phyloP scores from a whole-genome alignment of 2,888 invertebrate genomes.

The Drosophila longiperda region DNA sequence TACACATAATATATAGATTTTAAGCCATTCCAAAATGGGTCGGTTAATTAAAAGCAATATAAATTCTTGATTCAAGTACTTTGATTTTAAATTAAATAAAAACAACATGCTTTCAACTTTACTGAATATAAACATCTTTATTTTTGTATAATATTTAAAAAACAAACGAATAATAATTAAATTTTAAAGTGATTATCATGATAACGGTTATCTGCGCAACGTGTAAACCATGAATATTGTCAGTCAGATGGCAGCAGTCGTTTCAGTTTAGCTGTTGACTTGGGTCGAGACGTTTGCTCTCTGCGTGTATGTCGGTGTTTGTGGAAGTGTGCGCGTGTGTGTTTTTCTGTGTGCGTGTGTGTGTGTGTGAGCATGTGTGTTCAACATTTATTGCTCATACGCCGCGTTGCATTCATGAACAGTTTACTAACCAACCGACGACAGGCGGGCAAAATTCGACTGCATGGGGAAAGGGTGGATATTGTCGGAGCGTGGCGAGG shows the following conservation, averaged over 20 bases:
- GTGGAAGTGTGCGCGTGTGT: neutral
- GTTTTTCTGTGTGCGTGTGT: neutral
- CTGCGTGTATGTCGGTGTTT: neutral
- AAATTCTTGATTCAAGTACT: neutral
- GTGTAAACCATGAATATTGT: constrained; percentile 27
- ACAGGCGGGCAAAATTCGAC: constrained; percentile 38
- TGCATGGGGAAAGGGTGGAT: neutral
- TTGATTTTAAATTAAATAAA: neutral
- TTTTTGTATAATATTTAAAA: neutral
- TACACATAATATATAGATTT: neutral
- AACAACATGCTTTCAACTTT: neutral
- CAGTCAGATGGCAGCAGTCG: constrained; percentile 28
- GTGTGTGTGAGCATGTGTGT: constrained; percentile 27
- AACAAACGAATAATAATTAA: neutral
- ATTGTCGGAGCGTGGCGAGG: too few relatives aligned
- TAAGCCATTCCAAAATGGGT: too few relatives aligned
- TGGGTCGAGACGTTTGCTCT: constrained; percentile 28
- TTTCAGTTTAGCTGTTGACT: constrained; percentile 54
- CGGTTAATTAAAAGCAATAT: neutral
- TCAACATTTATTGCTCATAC: constrained; percentile 69
- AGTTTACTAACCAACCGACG: constrained; percentile 71
- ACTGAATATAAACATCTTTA: neutral
- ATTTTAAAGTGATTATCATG: neutral
- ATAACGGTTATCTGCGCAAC: constrained; percentile 9
- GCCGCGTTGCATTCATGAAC: constrained; percentile 67